phyloP scores from a whole-genome alignment of 2,113 vertebrate genomes.

The Otocyon megalotis region DNA sequence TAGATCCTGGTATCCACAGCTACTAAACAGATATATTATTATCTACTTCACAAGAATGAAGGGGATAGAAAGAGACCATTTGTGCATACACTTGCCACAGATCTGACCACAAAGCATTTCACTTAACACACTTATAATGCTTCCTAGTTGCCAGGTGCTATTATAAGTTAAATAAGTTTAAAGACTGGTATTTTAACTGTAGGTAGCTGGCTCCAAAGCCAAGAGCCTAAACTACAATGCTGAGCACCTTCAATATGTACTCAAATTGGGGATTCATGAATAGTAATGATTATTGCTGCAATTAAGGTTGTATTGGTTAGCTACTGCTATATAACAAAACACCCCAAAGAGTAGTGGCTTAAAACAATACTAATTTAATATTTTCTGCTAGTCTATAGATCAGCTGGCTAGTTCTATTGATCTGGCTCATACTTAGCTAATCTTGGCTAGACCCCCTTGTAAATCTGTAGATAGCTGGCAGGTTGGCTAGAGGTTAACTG shows the following conservation, averaged over 20 bases:
- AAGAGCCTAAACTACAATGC: neutral
- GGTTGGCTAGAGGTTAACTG: neutral
- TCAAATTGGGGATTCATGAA: neutral
- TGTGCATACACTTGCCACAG: neutral
- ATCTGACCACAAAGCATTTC: neutral
- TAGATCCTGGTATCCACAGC: neutral
- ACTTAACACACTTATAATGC: neutral
- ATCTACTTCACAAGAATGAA: neutral
- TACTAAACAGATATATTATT: neutral
- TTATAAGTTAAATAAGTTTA: neutral
- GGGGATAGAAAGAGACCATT: neutral
- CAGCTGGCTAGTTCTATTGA: neutral
- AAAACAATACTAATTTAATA: neutral
- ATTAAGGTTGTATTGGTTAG: neutral
- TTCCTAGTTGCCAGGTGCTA: constrained; percentile 20
- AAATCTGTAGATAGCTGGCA: neutral
- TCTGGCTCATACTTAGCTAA: neutral
- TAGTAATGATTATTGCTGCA: neutral
- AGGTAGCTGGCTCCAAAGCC: neutral
- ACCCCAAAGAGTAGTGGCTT: neutral
- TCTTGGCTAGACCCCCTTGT: neutral
- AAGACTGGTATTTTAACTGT: neutral
- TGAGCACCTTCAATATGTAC: neutral
- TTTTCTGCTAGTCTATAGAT: neutral
- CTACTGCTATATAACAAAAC: neutral